Conservation (phyloP, 2,113 vertebrate genomes). For the Tretioscincus oriximinensis region DNA sequence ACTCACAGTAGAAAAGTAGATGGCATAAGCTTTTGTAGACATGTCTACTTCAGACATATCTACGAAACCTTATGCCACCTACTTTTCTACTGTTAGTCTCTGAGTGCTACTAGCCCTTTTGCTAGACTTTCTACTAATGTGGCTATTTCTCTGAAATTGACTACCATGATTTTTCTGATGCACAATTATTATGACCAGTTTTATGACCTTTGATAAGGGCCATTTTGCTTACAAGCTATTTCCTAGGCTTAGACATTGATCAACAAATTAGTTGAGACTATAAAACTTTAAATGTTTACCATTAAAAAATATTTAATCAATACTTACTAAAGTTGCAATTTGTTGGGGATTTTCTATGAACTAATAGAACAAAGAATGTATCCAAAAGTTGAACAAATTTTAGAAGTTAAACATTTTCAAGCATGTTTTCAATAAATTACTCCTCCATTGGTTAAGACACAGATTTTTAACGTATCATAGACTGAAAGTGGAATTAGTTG, state of each 20-base stretch:
- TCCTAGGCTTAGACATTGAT: background rate
- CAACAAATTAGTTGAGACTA: background rate
- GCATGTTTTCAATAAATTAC: background rate
- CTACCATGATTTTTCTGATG: background rate
- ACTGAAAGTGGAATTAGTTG: no score
- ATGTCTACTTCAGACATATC: no score
- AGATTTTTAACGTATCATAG: background rate
- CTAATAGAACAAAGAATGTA: background rate
- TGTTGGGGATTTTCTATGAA: background rate
- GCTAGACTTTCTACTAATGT: no score
- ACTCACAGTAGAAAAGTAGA: no score
- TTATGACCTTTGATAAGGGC: no score
- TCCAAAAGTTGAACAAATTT: background rate
- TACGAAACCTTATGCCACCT: no score
- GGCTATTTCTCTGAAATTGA: no score
- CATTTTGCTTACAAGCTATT: background rate
- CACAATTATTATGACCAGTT: background rate
- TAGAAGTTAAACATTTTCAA: background rate
- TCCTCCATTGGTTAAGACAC: background rate
- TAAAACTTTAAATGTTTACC: background rate
- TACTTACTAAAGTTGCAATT: background rate
- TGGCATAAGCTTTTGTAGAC: no score
- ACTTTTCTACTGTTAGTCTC: no score
- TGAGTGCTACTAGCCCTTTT: no score
- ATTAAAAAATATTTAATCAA: background rate